Conservation (phyloP, 2,797 vertebrate species). For the Pipistrellus pygmaeus region DNA sequence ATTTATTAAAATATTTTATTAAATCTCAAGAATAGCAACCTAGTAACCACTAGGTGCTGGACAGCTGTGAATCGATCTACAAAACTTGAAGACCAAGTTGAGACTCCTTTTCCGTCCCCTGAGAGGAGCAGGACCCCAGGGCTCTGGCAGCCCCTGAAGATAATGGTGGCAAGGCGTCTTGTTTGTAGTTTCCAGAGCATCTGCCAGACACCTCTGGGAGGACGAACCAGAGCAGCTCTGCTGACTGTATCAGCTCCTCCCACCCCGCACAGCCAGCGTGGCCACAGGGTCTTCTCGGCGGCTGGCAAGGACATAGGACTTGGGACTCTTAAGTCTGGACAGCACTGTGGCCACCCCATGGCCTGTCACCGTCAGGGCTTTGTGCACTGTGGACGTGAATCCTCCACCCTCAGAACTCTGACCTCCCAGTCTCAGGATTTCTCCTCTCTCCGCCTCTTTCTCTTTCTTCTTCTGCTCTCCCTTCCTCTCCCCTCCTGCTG, state of each 20-base stretch:
- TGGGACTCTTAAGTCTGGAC: neutral
- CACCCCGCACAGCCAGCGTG: neutral
- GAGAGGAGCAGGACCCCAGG: neutral
- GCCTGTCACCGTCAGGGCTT: neutral
- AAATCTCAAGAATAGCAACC: neutral
- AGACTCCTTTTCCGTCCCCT: neutral
- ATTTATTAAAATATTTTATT: constrained; percentile 2
- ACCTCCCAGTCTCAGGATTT: neutral
- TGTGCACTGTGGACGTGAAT: neutral
- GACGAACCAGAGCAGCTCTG: neutral
- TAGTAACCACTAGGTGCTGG: neutral
- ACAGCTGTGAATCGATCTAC: neutral
- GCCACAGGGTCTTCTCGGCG: neutral
- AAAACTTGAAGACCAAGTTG: neutral
- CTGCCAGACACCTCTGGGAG: neutral
- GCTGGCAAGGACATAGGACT: neutral
- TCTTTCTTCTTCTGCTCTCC: no score
- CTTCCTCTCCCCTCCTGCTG: no score
- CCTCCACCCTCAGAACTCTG: neutral
- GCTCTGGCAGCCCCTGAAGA: neutral
- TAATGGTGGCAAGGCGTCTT: neutral
- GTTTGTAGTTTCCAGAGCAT: neutral
- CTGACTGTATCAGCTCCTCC: neutral
- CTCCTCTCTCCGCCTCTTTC: no score
- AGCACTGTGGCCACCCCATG: neutral